Base-by-base conservation (phyloP, 2,888 invertebrate species). In the Melanchra persicariae region DNA sequence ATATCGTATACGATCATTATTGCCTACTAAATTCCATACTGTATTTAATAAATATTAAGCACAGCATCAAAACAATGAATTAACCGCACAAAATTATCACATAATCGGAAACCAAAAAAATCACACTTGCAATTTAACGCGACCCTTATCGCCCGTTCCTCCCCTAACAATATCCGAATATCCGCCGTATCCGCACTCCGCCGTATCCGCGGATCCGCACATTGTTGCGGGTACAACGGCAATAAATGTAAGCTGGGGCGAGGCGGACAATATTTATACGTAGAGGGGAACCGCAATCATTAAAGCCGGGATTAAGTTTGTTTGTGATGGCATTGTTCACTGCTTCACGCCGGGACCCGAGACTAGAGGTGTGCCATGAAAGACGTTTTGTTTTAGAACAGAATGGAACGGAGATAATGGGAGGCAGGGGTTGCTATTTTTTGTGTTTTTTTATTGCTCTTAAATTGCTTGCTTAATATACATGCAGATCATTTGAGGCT, bases 241-340 rank as follows among this genome's bases (percentile, higher is more conserved):
- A 87, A 86, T 87, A 84, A 83, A 82, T 84, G 87, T 87, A 85
- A 87, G 86, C 77, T 72, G 54, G 84, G 86, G 82, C 68, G 78
- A 74, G 70, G 59, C 49, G 72, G 66, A 70, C 74, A 76, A 82
- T 80, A 81, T 81, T 81, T 83, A 81, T 76, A 83, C 70, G 59
- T 63, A 70, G 72, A 81, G 86, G 85, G 87, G 86, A 74, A 73
- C 79, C 68, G 79, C 84, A 87, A 89, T 89, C 87, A 91, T 90
- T 90, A 89, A 86, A 85, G 84, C 83, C 79, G 84, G 91, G 89
- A 89, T 92, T 90, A 90, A 85, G 82, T 85, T 81, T 82, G 87
- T 84, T 79, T 79, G 81, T 69, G 79, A 83, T 65, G 79, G 78
- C 64, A 83, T 83, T 81, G 85, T 85, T 79, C 81, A 45, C 68